Evolutionary conservation across 2,797 vertebrate genomes (phyloP), one percentile per base, ranked within the genome.

Genomic region (Heterohyrax brucei): DNA sequence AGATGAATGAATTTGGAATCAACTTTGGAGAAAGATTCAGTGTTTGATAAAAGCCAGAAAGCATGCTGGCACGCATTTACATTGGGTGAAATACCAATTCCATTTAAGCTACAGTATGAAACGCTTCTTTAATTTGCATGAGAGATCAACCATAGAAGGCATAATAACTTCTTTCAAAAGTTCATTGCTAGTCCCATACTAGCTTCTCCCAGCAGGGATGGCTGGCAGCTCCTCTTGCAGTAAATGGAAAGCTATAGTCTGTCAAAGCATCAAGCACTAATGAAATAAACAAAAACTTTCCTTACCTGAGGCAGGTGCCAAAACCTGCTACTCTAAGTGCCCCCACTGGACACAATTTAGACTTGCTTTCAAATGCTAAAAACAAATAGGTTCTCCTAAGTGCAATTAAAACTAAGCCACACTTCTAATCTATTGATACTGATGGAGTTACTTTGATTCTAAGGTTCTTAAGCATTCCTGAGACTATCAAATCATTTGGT

Each of bases 291-390:
- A 98, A 98, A 64, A 64, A 92, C 97, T 95, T 96, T 98, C 97
- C 97, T 97, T 59, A 98, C 96, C 97, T 97, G 96, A 98, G 97
- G 98, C 96, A 98, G 98, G 97, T 98, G 95, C 97, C 97, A 98
- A 97, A 94, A 72, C 93, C 97, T 97, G 81, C 95, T 98, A 97
- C 94, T 97, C 64, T 98, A 98, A 98, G 97, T 96, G 98, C 86
- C 94, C 97, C 97, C 98, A 98, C 97, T 97, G 97, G 97, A 98
- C 98, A 98, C 96, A 98, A 98, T 98, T 98, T 98, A 97, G 95
- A 96, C 93, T 98, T 97, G 95, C 95, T 90, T 98, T 98, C 95
- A 98, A 98, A 97, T 98, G 97, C 93, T 96, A 98, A 98, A 98
- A 98, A 96, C 95, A 98, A 98, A 98, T 83, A 98, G 88, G 96